Percentiles rank a stretch among this genome's conserved stretches.
Conservation (phyloP, 2,888 invertebrate species). For the Cerastis rubricosa region DNA sequence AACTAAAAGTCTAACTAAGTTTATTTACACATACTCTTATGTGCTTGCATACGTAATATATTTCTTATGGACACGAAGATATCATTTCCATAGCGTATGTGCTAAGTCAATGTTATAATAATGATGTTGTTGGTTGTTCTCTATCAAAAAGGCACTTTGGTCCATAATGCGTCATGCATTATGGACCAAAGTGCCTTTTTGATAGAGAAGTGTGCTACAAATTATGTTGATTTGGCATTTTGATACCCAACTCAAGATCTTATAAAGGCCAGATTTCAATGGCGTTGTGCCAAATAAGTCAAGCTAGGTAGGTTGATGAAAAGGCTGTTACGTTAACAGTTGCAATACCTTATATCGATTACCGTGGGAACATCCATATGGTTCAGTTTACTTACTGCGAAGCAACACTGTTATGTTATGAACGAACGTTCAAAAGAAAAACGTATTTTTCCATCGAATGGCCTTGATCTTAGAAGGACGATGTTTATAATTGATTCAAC, state of each 20-base stretch:
- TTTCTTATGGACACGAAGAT: constrained; percentile 27
- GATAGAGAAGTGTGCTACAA: background rate
- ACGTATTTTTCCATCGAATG: constrained; percentile 7
- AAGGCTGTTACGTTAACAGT: background rate
- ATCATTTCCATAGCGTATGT: constrained; percentile 43
- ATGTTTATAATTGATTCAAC: background rate
- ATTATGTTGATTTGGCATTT: constrained; percentile 19
- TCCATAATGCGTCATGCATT: no score
- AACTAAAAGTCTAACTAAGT: constrained; percentile 47
- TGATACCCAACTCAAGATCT: background rate
- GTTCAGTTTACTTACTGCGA: background rate
- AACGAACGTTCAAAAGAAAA: constrained; percentile 1
- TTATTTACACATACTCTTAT: constrained; percentile 52
- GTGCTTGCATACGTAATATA: constrained; percentile 39
- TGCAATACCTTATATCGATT: constrained; percentile 36
- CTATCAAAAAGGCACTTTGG: no score
- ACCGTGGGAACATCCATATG: background rate
- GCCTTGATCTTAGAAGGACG: background rate
- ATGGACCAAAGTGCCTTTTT: background rate
- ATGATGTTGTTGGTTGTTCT: constrained; percentile 34
- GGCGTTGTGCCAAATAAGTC: constrained; percentile 37
- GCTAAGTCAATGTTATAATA: constrained; percentile 51
- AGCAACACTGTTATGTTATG: constrained; percentile 4
- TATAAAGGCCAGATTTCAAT: constrained; percentile 13
- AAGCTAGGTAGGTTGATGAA: constrained; percentile 9